Conservation (phyloP, 2,888 invertebrate species). For the Rhaphigaster nebulosa region DNA sequence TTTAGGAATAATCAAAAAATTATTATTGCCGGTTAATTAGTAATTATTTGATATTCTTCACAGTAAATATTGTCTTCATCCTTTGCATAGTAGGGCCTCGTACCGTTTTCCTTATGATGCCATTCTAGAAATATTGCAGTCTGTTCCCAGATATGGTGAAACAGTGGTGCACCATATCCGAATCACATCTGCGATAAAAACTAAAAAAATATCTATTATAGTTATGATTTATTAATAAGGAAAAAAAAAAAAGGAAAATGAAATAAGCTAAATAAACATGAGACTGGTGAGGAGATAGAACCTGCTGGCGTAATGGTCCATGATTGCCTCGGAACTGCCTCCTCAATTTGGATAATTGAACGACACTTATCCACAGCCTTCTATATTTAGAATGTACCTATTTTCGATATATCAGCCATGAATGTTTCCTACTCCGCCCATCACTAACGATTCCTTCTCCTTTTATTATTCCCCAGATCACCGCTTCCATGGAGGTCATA, state of each 20-base stretch:
- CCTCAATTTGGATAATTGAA: constrained; percentile 41
- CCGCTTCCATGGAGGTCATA: constrained; percentile 14
- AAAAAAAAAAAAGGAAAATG: background rate
- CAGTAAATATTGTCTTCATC: too few species aligned
- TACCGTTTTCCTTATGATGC: too few species aligned
- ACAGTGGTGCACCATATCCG: too few species aligned
- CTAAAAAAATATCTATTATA: too few species aligned
- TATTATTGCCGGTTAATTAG: too few species aligned
- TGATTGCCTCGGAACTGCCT: constrained; percentile 45
- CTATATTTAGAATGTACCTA: constrained; percentile 30
- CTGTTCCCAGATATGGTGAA: too few species aligned
- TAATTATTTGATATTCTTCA: too few species aligned
- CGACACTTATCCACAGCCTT: constrained; percentile 20
- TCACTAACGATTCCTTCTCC: constrained; percentile 19
- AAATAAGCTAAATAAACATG: background rate
- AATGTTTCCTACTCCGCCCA: constrained; percentile 8
- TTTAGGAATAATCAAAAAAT: too few species aligned
- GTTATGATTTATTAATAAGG: too few species aligned
- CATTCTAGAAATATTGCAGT: too few species aligned
- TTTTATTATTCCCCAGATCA: background rate
- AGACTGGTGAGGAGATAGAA: background rate
- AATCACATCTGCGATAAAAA: too few species aligned
- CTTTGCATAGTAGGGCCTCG: too few species aligned
- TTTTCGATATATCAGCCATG: constrained; percentile 10
- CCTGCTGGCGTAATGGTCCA: constrained; percentile 26